Evolutionary conservation across 2,888 invertebrate species (phyloP), one percentile per base, ranked within the genome.

Genomic region (Cecidostiba fungosa): DNA sequence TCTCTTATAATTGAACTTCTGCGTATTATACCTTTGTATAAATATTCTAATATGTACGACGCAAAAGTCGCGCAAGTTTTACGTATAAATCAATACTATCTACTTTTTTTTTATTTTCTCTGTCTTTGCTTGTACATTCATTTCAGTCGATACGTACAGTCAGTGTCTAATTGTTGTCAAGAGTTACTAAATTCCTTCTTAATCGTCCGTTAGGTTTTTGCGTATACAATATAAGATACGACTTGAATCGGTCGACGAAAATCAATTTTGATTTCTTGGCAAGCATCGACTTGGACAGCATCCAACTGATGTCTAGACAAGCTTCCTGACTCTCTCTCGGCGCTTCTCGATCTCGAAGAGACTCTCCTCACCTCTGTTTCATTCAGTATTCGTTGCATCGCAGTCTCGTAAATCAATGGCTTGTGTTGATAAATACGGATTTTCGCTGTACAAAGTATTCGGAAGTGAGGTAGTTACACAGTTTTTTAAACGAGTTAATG

Each of bases 191-290:
- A 39, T 19, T 36, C 16, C 36, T 12, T 32, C 8, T 26, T 26
- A 73, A 80, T 73, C 39, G 73, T 29, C n/a, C 59, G 39, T 80
- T 80, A 29, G 26, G 36, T 59, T 59, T 73, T 54, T 23, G 6
- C 32, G 23, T 36, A 69, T 26, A 79, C n/a, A n/a, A n/a, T n/a
- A n/a, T n/a, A 16, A 50, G 23, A 54, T 80, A 54, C 32, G 10
- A 12, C 5, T 47, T 5, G 10, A 1, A 5, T 19, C 69, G 69
- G 69, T 19, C 19, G 5, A 32, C 43, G 43, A 74, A 47, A 81
- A 74, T 54, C 62, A 81, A 81, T 81, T 81, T 62, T 81, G 62
- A 73, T 62, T 81, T 43, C 23, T 81, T 29, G 59, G 36, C 62
- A 59, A 69, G 32, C 1, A 6, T 23, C 26, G 59, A 14, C 26